Base-by-base conservation (phyloP, 1,140 invertebrate genomes). In the Galleria mellonella region DNA sequence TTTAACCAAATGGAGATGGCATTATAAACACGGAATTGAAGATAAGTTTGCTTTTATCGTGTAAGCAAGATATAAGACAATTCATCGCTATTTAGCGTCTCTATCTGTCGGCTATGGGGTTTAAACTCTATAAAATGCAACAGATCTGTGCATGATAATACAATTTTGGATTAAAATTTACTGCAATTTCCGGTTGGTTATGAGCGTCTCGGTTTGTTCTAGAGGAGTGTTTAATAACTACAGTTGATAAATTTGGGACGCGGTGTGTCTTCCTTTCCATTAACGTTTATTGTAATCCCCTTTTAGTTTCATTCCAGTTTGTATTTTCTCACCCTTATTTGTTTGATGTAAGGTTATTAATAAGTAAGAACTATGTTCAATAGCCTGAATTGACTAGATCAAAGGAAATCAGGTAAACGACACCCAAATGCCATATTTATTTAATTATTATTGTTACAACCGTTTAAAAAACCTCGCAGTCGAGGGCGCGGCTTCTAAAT, bases 391-490 rank as follows among this genome's bases (percentile, higher is more conserved):
- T 23, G 17, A 23, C 17, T 23, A 23, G 17, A 23, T 23, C 17
- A 31, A 31, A 31, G 2, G 9, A 31, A 31, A 31, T 31, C 10
- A 31, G 33, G 33, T 52, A 29, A 56, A 36, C 41, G 43, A 47
- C 48, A 49, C 48, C 45, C 36, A 46, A n/a, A 32, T 40, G 71
- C 68, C 72, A 72, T 72, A 65, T 72, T 65, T 62, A 60, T 69
- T 62, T 61, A 61, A 60, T 15, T 56, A 3, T 72, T 60, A 65
- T 65, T 62, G 51, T 57, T 59, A 40, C 50, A 47, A 52, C 50
- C 42, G 39, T 53, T 60, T 62, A 48, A 50, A 29, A 39, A 47
- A 63, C 72, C 72, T 75, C 72, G 72, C 72, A 75, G 62, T 62
- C 43, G 10, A 49, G 69, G 72, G 72, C 56, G 64, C 67, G 72